Conservation (phyloP, 2,113 vertebrate genomes). For the Centropus unirufus region DNA sequence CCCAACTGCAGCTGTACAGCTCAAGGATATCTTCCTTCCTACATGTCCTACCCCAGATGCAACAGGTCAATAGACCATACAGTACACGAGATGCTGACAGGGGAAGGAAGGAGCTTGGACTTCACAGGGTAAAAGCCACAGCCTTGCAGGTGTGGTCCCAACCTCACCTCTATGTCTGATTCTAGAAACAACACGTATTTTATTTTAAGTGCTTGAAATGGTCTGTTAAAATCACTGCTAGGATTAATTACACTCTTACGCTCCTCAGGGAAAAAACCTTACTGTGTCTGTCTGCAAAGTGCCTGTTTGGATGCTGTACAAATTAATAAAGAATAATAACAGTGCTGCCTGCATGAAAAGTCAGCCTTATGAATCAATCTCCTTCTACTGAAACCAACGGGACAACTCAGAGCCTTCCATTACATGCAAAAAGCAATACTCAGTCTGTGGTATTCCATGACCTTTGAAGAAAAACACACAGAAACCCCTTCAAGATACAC, state of each 20-base stretch:
- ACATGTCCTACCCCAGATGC: neutral
- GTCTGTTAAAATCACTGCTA: neutral
- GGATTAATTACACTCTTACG: neutral
- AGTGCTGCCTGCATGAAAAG: neutral
- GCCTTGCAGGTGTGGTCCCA: neutral
- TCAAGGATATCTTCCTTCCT: neutral
- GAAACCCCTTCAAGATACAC: neutral
- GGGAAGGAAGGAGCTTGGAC: neutral
- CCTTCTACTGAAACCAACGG: neutral
- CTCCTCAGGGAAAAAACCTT: neutral
- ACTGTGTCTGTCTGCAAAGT: neutral
- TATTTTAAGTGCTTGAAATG: neutral
- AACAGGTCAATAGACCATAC: neutral
- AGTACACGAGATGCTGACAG: neutral
- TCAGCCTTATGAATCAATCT: neutral
- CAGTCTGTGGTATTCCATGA: neutral
- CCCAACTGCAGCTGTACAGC: neutral
- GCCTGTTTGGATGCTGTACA: constrained; percentile 22
- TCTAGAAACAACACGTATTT: neutral
- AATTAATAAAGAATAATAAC: constrained; percentile 39
- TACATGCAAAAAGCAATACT: neutral
- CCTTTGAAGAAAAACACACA: neutral
- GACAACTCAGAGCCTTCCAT: neutral
- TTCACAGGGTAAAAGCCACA: neutral
- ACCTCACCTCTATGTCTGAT: neutral